Base-by-base conservation (phyloP, 1,140 invertebrate species). In the Anadara kagoshimensis region DNA sequence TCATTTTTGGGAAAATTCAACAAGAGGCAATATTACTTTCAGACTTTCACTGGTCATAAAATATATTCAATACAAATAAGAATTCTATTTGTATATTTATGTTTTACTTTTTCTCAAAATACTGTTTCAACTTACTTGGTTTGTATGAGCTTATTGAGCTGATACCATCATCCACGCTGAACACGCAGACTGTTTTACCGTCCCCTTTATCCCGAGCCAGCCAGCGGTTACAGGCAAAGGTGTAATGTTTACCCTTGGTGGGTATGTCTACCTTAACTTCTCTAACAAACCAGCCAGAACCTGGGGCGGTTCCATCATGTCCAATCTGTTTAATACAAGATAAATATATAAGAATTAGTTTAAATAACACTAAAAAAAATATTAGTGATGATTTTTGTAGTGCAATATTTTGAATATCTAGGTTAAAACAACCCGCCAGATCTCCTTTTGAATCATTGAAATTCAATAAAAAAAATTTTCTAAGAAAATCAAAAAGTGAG, bases 261-360 rank as follows among this genome's bases (percentile, higher is more conserved):
- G 88, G 88, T 66, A 89, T 79, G 66, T 88, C 83, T 5, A 90
- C 76, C 43, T 86, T 84, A 29, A 90, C 68, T 24, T 88, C 78
- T 64, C 88, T 86, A 5, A 89, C 41, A 66, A 88, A 90, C 89
- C 89, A 90, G 1, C 88, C 87, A 49, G 73, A 80, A 7, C 83
- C 86, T 16, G 84, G 82, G 18, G 81, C 78, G 12, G 80, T 82
- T 56, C 88, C 87, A 71, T 90, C 89, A 80, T 89, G 87, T 1
- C 87, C 88, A 47, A 90, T 69, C 86, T 89, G 72, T 36, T 36
- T 14, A 56, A 29, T 41, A 8, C 20, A 56, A 70, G 22, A 29
- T 22, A 58, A 45, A 49, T 22, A 56, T 43, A 18, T 11, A n/a
- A 16, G 12, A 20, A 56, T 12, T 12, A 12, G 53, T n/a, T 20